Base-by-base conservation (phyloP, 2,888 invertebrate genomes). In the Eupithecia centaureata region DNA sequence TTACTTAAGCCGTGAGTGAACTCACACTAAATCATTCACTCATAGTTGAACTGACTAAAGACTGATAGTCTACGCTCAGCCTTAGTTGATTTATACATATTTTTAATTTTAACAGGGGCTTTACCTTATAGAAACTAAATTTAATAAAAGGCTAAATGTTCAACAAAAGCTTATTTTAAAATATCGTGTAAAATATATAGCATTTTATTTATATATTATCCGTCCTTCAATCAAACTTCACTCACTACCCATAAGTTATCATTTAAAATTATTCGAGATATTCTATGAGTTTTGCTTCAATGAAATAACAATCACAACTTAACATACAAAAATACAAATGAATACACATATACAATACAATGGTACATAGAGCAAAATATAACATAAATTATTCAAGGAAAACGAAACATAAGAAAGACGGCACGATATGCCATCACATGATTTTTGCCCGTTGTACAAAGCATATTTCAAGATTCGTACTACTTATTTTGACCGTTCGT, bases 361-460 rank as follows among this genome's bases (percentile, higher is more conserved):
- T n/a, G n/a, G n/a, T 47, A 47, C 22, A 47, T 22, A 18, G 10
- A 12, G 47, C 47, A 47, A 47, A 22, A 47, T 47, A 47, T 47
- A 47, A 47, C 47, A 22, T 47, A 5, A 47, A 47, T 12, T 22
- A 47, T 22, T 47, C 47, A 47, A 47, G 47, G 47, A 47, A 47
- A 47, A 47, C 47, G 22, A 47, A n/a, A 47, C 10, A 42, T 0
- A 0, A 5, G 2, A 8, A 8, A 18, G 18, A 38, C 15, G 3
- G n/a, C 18, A 18, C n/a, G 2, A n/a, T 18, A 7, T 18, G 18
- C 38, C 38, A 5, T 18, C n/a, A 38, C 15, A 38, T n/a, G 5
- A 15, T 15, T 42, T 42, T 18, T 18, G n/a, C 0, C 8, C 0
- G n/a, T 42, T 0, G n/a, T 42, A 8, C 42, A 42, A 18, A 42